Evolutionary conservation across 2,797 vertebrate genomes (phyloP).

Genomic region (Muscicapa comitata): DNA sequence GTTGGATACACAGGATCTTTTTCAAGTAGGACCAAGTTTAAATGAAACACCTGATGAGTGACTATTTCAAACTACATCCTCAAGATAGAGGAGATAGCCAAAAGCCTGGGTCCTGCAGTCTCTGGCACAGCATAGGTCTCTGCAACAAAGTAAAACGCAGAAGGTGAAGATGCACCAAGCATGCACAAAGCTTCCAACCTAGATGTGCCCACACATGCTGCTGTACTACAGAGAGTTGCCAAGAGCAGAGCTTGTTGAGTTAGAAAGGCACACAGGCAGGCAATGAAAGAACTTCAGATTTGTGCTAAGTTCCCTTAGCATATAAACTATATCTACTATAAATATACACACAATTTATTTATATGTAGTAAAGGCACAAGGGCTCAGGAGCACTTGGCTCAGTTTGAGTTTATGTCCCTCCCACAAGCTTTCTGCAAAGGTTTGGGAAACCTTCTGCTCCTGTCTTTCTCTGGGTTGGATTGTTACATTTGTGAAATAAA

Average conservation of each 20-base stretch:
- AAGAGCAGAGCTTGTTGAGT: constrained; percentile 6
- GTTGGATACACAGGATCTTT: background rate
- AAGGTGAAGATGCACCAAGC: constrained; percentile 6
- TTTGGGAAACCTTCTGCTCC: background rate
- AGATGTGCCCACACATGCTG: constrained; percentile 29
- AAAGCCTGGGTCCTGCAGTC: background rate
- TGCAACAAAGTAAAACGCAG: background rate
- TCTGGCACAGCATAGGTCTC: background rate
- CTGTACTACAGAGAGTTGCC: background rate
- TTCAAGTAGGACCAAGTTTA: constrained; percentile 17
- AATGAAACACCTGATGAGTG: constrained; percentile 27
- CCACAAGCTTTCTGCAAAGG: background rate
- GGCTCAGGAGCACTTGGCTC: background rate
- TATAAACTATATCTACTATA: background rate
- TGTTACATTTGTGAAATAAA: background rate
- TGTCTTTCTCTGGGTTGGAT: background rate
- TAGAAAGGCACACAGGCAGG: background rate
- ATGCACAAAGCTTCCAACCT: background rate
- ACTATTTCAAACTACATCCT: background rate
- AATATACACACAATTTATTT: background rate
- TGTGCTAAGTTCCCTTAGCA: background rate
- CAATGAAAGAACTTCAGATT: background rate
- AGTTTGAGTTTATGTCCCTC: background rate
- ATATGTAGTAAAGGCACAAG: background rate
- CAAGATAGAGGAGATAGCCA: background rate